A percentile compares a stretch with the other conserved stretches of the same genome.
These are phyloP conservation scores for Egretta garzetta DNA, from an alignment of 2,113 vertebrate genomes.

Conservation along the genomic window DNA sequence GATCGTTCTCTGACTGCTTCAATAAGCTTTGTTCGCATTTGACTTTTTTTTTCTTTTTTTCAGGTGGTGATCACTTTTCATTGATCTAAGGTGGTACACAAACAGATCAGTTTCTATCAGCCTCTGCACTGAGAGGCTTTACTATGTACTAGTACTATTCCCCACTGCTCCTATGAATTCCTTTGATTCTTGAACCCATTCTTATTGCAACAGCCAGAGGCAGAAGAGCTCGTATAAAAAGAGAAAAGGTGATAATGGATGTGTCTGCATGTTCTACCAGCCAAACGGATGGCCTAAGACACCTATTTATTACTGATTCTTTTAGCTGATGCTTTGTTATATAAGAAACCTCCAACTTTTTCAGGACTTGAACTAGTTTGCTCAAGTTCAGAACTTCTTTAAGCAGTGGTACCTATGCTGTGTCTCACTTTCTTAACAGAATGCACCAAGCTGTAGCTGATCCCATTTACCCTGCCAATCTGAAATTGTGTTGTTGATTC, in stretches of 20 bases:
- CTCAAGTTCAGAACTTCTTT: not conserved
- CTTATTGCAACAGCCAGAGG: slow-evolving; percentile 20
- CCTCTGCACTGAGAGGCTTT: no score
- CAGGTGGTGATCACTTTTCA: no score
- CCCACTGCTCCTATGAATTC: not conserved
- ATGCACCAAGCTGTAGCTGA: not conserved
- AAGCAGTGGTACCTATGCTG: not conserved
- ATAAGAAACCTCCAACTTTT: not conserved
- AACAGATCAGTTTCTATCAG: no score
- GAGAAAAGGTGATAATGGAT: slow-evolving; percentile 15
- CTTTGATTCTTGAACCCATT: slow-evolving; percentile 39
- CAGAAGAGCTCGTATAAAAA: slow-evolving; percentile 8
- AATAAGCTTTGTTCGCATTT: no score
- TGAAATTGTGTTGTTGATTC: not conserved
- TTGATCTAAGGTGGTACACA: no score
- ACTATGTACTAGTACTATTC: not conserved
- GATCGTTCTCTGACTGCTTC: no score
- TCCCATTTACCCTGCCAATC: not conserved
- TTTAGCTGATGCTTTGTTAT: not conserved
- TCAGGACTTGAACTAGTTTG: not conserved
- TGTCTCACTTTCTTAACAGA: not conserved
- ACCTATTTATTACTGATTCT: not conserved
- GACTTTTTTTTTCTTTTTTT: no score
- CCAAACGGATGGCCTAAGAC: not conserved
- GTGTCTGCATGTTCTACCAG: not conserved